phyloP scores from a whole-genome alignment of 2,113 vertebrate species.

The Psittacus erithacus region DNA sequence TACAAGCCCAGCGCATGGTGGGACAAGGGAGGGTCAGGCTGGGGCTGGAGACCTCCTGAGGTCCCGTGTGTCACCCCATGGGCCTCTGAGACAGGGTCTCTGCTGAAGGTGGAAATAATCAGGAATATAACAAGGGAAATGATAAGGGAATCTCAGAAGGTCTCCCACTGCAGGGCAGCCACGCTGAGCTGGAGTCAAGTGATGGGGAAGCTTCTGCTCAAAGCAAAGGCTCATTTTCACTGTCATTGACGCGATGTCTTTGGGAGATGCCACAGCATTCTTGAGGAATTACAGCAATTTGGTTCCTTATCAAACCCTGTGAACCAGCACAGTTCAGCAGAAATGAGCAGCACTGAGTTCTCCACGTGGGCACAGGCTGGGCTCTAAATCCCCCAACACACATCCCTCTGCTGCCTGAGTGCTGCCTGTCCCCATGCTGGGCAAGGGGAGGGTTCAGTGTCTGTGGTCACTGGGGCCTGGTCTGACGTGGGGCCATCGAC shows the following conservation, averaged over 20 bases:
- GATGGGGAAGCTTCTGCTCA: not conserved
- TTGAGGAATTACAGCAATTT: not conserved
- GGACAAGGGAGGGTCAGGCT: not conserved
- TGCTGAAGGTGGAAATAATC: not conserved
- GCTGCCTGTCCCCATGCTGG: rapidly evolving
- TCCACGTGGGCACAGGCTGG: rapidly evolving
- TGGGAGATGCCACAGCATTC: not conserved
- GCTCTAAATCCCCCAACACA: rapidly evolving
- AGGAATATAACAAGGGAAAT: not conserved
- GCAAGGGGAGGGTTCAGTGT: not conserved
- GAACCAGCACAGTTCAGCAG: not conserved
- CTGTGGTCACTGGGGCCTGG: rapidly evolving
- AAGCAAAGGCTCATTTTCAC: not conserved
- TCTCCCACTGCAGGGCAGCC: not conserved
- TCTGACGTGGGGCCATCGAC: not conserved
- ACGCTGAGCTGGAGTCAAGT: not conserved
- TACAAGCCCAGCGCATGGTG: not conserved
- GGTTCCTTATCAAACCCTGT: not conserved
- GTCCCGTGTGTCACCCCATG: rapidly evolving
- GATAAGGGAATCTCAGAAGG: not conserved
- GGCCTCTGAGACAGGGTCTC: not conserved
- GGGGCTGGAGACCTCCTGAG: not conserved
- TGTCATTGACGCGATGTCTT: not conserved
- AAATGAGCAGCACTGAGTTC: not conserved
- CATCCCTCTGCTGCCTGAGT: not conserved